These are phyloP conservation scores for Tetragnatha montana DNA, from an alignment of 2,888 invertebrate species.

Conservation along the genomic window DNA sequence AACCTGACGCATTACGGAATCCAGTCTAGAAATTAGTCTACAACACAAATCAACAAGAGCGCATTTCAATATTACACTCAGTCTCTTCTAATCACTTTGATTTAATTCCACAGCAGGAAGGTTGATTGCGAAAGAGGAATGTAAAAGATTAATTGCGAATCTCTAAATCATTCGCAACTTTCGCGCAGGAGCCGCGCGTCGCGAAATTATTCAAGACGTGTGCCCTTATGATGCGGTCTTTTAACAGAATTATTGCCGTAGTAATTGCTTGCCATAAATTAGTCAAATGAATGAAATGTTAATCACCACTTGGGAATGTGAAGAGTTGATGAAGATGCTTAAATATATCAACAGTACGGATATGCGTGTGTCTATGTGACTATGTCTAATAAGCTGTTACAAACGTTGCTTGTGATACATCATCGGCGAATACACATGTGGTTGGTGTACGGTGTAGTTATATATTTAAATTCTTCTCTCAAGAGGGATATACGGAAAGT, in stretches of 20 bases:
- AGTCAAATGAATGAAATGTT: slow-evolving; percentile 35
- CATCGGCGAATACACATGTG: too few relatives aligned
- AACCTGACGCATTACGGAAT: too few relatives aligned
- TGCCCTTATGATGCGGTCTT: background rate
- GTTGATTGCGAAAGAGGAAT: background rate
- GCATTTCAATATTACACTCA: too few relatives aligned
- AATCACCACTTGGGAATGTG: slow-evolving; percentile 13
- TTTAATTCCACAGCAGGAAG: slow-evolving; percentile 21
- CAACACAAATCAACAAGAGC: too few relatives aligned
- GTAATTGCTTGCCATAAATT: slow-evolving; percentile 38
- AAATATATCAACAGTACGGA: background rate
- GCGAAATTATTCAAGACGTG: background rate
- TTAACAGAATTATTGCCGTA: slow-evolving; percentile 28
- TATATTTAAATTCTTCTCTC: too few relatives aligned
- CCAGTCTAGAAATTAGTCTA: too few relatives aligned
- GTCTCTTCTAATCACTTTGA: slow-evolving; percentile 4
- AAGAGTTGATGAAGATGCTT: background rate
- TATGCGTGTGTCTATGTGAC: background rate
- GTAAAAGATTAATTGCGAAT: slow-evolving; percentile 11
- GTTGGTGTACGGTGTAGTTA: too few relatives aligned
- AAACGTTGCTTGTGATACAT: too few relatives aligned
- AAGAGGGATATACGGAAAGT: too few relatives aligned
- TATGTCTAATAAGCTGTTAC: too few relatives aligned
- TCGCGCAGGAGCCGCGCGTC: background rate
- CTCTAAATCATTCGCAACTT: slow-evolving; percentile 15